Evolutionary conservation across 2,888 invertebrate species (phyloP).

Genomic region (Malthinus flaveolus): DNA sequence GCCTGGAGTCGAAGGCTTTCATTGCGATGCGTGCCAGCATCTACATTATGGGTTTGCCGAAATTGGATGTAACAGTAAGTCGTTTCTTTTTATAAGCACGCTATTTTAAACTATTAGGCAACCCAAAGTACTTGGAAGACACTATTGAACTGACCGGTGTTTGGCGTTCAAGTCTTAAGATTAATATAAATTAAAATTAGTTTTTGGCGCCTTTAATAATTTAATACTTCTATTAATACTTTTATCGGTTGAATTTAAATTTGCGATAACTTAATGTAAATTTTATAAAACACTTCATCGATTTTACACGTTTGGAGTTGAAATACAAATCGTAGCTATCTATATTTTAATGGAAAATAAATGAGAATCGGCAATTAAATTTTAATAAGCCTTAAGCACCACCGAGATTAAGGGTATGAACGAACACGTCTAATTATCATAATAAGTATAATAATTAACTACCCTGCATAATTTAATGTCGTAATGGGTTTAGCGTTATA

Average conservation of each 20-base stretch:
- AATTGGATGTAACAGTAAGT: constrained; percentile 72
- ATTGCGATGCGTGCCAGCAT: constrained; percentile 73
- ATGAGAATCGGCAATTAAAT: too few relatives aligned
- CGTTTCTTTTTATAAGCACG: constrained; percentile 6
- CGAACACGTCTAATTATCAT: background rate
- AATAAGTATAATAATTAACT: background rate
- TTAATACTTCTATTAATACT: background rate
- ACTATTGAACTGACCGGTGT: background rate
- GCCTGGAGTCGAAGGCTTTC: constrained; percentile 75
- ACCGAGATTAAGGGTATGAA: too few relatives aligned
- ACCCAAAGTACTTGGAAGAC: constrained; percentile 2
- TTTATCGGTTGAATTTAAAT: too few relatives aligned
- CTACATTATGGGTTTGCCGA: constrained; percentile 71
- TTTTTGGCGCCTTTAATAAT: background rate
- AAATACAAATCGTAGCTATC: too few relatives aligned
- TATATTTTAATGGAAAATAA: too few relatives aligned
- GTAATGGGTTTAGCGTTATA: background rate
- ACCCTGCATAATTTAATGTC: background rate
- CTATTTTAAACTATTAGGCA: constrained; percentile 4
- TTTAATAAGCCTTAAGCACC: too few relatives aligned
- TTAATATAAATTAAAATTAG: background rate
- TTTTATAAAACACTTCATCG: too few relatives aligned
- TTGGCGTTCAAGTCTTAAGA: background rate
- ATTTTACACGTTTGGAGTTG: too few relatives aligned
- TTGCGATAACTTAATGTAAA: too few relatives aligned